Base-by-base conservation (phyloP, 1,140 invertebrate species). In the Schmidtea mediterranea region DNA sequence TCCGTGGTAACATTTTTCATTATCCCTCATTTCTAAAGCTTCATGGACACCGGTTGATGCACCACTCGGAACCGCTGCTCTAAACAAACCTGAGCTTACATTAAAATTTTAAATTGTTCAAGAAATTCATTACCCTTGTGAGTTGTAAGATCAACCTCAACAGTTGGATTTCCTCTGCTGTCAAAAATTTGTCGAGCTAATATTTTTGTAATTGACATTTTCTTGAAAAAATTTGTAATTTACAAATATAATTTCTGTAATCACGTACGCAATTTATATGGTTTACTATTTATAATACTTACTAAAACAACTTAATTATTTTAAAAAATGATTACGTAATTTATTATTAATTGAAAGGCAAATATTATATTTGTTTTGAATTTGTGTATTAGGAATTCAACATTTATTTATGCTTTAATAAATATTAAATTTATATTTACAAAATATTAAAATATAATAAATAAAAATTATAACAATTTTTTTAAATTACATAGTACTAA, bases 1-100 rank as follows among this genome's bases (percentile, higher is more conserved):
- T 55, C 56, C 22, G 62, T 92, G 92, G 53, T 78, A 74, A 16
- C 71, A 72, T 61, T 83, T 82, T 53, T 83, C 79, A 56, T 78
- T 76, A 62, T 98, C 90, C 56, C 90, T 74, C 52, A 97, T 71
- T 70, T 98, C 90, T 16, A 95, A 64, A 55, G 90, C 90, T 69
- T 98, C 90, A 64, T 95, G 80, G 50, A 94, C 78, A 58, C 81
- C 90, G 57, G 89, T 97, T 9, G 83, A 92, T 15, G 89, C 90
- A 50, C 89, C 90, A 50, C 83, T 90, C 26, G 90, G 90, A 16
- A 97, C 90, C 47, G 86, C 87, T 54, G 89, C 84, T 52, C 87
- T 74, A 71, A 94, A 95, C 13, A 87, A 32, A 32, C 26, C 26
- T 32, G 10, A 32, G 10, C 10, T 3, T 6, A 10, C 3, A 32